Percentiles rank a stretch among this genome's conserved stretches.
phyloP scores from a whole-genome alignment of 2,888 invertebrate species.

The Oxytorus armatus region DNA sequence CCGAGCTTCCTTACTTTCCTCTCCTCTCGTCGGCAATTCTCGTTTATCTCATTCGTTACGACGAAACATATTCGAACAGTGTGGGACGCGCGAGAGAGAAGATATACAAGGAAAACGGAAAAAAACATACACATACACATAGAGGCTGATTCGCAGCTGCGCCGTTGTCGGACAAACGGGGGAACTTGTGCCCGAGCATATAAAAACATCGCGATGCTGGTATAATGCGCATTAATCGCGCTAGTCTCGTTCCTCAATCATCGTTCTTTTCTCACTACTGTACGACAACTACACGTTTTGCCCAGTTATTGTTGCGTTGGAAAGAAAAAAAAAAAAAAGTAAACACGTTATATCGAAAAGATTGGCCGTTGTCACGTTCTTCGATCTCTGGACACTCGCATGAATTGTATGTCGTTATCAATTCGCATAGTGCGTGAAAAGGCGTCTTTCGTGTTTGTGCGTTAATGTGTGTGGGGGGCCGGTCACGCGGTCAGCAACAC shows the following conservation, averaged over 20 bases:
- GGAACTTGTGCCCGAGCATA: conserved; percentile 58
- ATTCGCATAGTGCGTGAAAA: background rate
- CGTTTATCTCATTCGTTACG: conserved; percentile 15
- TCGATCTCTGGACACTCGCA: too few relatives aligned
- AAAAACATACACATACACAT: background rate
- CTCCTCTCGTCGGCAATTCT: background rate
- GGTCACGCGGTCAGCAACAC: conserved; percentile 64
- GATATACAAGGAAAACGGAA: background rate
- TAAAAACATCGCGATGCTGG: conserved; percentile 60
- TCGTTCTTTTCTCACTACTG: conserved; percentile 2
- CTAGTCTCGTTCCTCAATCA: conserved; percentile 26
- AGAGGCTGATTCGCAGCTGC: conserved; percentile 58
- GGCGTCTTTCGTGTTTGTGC: conserved; percentile 14
- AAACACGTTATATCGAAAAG: too few relatives aligned
- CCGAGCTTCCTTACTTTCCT: background rate
- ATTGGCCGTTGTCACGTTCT: too few relatives aligned
- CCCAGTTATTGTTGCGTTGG: background rate
- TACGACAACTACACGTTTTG: background rate
- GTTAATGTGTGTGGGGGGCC: conserved; percentile 59
- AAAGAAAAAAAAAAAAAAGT: background rate
- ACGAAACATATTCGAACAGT: background rate
- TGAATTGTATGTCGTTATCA: too few relatives aligned
- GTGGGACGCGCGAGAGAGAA: background rate
- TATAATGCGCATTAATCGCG: conserved; percentile 66
- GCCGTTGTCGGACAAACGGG: conserved; percentile 46